Evolutionary conservation across 2,797 vertebrate genomes (phyloP), one percentile per base, ranked within the genome.

Genomic region (Rhinichthys osculus): DNA sequence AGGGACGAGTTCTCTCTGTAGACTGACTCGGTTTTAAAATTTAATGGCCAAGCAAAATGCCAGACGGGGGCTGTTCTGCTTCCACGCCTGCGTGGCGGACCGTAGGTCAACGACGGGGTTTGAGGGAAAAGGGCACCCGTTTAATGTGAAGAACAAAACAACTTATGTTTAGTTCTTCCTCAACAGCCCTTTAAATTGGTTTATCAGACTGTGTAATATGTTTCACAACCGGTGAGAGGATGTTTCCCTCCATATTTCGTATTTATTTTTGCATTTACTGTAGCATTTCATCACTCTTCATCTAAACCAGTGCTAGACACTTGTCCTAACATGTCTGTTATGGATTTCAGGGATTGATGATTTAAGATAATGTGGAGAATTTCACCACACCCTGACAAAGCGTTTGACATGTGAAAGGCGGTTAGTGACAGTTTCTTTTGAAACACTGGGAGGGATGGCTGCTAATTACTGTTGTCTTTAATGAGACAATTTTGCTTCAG

Each of bases 21-120:
- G 66, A 85, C 86, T 73, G 86, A 79, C 83, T 70, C 90, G 87
- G 91, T 93, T 95, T 95, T 91, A 92, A 93, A 95, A 91, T 91
- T 94, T 93, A 94, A 94, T 94, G 91, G 89, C 87, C 90, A 89
- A 81, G 90, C 89, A 89, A 92, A 94, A 93, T 84, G 90, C 92
- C 93, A 93, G 91, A 92, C 85, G 81, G 89, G 91, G 83, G 87
- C 89, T 40, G 16, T 89, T 89, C 88, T 89, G 90, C 90, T 86
- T 91, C 85, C 89, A 92, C 88, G 91, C 87, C 74, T 67, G 54
- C 54, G 7, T 67, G 73, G 44, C 21, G 16, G 78, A 52, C 38
- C 23, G 83, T 76, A 93, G 93, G 91, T 92, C 92, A 92, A 88
- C n/a, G 64, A 85, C 88, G 77, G 88, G 89, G 87, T 85, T 79